phyloP scores from a whole-genome alignment of 1,140 invertebrate genomes.

The Platorchestia sp. region DNA sequence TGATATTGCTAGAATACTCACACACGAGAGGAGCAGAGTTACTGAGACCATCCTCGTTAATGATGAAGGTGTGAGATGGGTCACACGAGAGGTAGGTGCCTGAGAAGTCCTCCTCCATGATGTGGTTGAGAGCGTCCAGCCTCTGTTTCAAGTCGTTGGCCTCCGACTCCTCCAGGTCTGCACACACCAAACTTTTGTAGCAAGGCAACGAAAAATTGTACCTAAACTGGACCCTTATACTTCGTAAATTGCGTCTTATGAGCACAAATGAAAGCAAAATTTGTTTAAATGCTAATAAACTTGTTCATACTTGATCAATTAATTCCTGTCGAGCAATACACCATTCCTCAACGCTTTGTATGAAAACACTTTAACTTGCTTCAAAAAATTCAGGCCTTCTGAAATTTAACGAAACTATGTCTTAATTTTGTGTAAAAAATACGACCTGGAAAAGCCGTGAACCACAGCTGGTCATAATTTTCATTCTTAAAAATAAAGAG shows the following conservation, averaged over 20 bases:
- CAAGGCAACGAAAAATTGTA: not conserved
- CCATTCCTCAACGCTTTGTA: not conserved
- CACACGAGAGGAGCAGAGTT: constrained; percentile 35
- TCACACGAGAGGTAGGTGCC: not conserved
- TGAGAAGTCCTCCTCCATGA: constrained; percentile 74
- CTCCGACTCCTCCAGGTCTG: constrained; percentile 90
- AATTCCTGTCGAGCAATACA: not conserved
- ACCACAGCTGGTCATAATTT: not conserved
- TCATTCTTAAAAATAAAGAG: not conserved
- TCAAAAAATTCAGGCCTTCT: not conserved
- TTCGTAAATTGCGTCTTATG: not conserved
- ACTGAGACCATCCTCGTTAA: not conserved
- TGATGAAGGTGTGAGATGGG: constrained; percentile 16
- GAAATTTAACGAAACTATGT: not conserved
- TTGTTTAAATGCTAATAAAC: not conserved
- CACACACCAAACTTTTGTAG: constrained; percentile 43
- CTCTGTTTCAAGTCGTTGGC: constrained; percentile 92
- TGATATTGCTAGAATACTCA: constrained; percentile 31
- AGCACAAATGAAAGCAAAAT: not conserved
- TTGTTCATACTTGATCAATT: not conserved
- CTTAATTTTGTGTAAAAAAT: not conserved
- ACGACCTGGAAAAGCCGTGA: not conserved
- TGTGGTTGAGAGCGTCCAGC: constrained; percentile 90
- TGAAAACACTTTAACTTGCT: not conserved
- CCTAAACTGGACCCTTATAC: not conserved